Conservation (phyloP, 2,113 vertebrate species). For the Pica pica region DNA sequence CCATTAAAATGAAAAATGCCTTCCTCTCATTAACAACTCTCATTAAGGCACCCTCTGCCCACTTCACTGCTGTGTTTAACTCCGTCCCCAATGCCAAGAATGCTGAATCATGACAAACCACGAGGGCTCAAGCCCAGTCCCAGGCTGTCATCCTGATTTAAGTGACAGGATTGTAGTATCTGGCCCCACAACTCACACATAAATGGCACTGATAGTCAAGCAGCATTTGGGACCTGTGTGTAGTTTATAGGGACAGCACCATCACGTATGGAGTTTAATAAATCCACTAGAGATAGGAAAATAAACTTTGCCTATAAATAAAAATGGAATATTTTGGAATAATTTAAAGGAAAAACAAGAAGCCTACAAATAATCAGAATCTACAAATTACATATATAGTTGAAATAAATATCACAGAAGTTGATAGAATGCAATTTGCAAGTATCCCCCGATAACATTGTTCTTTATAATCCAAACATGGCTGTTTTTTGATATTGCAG, state of each 20-base stretch:
- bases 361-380: not conserved
- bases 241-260: not conserved
- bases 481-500: not conserved
- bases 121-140: not conserved
- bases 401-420: not conserved
- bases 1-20: not conserved
- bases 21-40: not conserved
- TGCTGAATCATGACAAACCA: not conserved
- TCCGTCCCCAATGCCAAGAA: not conserved
- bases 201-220: not conserved
- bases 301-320: not conserved
- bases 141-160: not conserved
- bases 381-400: not conserved
- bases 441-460: not conserved
- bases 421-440: not conserved
- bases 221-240: not conserved
- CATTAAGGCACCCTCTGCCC: not conserved
- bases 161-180: not conserved
- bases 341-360: not conserved
- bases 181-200: constrained; percentile 8
- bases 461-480: not conserved
- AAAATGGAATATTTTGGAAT: not conserved
- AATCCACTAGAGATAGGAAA: not conserved
- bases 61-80: not conserved
- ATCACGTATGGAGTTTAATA: not conserved